These are phyloP conservation scores for Rugalucina vietnamica DNA, from an alignment of 2,888 invertebrate species.

Conservation along the genomic window DNA sequence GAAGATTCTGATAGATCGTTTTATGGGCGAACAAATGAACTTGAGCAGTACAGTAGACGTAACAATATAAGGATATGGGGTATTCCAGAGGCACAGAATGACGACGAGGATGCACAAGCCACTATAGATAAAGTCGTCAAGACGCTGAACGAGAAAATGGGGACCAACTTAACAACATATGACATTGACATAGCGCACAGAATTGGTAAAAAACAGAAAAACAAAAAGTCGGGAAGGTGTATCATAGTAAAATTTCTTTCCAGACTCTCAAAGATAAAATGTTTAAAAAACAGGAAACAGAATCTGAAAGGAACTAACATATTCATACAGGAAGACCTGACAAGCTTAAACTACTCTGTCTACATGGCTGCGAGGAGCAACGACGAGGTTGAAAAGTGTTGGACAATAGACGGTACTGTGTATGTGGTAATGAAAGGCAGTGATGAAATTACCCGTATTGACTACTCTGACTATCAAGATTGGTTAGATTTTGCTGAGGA, in stretches of 20 bases:
- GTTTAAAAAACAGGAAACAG: background rate
- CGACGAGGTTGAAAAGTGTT: background rate
- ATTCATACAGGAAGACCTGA: conserved; percentile 1
- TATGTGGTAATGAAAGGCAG: background rate
- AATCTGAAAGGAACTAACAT: conserved; percentile 2
- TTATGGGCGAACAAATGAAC: background rate
- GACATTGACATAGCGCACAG: conserved; percentile 14
- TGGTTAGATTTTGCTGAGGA: background rate
- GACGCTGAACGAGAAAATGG: conserved; percentile 2
- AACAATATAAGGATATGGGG: conserved; percentile 11
- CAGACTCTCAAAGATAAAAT: background rate
- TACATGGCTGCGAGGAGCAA: background rate
- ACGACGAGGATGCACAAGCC: background rate
- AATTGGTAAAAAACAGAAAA: background rate
- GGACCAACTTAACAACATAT: background rate
- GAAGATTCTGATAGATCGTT: background rate
- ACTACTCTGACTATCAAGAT: background rate
- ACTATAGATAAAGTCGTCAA: background rate
- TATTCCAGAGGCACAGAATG: background rate
- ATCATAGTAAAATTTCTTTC: conserved; percentile 6
- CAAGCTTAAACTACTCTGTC: background rate
- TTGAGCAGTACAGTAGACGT: conserved; percentile 6
- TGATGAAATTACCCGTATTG: background rate
- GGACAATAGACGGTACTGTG: background rate
- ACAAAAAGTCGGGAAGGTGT: background rate